Evolutionary conservation across 2,113 vertebrate species (phyloP).

Genomic region (Cyanoramphus novaezelandiae): DNA sequence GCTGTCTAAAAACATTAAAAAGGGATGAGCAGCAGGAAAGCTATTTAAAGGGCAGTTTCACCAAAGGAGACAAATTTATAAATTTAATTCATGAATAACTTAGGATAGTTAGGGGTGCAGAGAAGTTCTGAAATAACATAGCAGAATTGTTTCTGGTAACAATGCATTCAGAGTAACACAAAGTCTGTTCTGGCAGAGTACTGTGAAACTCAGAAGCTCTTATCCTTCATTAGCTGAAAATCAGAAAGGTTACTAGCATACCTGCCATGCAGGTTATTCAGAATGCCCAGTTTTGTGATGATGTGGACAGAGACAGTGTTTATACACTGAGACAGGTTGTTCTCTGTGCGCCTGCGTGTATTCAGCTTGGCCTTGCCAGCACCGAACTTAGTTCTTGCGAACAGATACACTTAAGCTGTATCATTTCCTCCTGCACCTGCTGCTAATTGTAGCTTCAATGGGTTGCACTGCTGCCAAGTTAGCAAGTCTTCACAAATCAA

Average conservation of each 20-base stretch:
- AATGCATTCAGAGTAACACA: neutral
- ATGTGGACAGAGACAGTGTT: neutral
- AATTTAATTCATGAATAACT: slow-evolving; percentile 10
- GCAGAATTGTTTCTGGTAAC: neutral
- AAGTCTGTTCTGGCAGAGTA: neutral
- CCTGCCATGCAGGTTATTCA: neutral
- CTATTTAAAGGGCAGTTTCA: slow-evolving; percentile 6
- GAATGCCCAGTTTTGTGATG: neutral
- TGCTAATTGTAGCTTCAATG: slow-evolving; percentile 61
- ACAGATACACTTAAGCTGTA: slow-evolving; percentile 14
- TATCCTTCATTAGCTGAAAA: neutral
- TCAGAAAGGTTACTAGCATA: neutral
- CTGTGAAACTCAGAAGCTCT: neutral
- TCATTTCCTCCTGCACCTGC: slow-evolving; percentile 64
- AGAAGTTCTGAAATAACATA: neutral
- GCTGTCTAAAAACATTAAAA: neutral
- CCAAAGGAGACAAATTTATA: neutral
- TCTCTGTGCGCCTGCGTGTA: fast-evolving
- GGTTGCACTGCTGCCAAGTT: slow-evolving; percentile 66
- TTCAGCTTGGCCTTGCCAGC: slow-evolving; percentile 15
- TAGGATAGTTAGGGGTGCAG: neutral
- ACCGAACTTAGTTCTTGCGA: neutral
- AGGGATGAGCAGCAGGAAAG: neutral
- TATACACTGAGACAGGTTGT: neutral
- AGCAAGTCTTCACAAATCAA: slow-evolving; percentile 66